Evolutionary conservation across 2,113 vertebrate species (phyloP), one percentile per base, ranked within the genome.

Genomic region (Chaenocephalus aceratus): DNA sequence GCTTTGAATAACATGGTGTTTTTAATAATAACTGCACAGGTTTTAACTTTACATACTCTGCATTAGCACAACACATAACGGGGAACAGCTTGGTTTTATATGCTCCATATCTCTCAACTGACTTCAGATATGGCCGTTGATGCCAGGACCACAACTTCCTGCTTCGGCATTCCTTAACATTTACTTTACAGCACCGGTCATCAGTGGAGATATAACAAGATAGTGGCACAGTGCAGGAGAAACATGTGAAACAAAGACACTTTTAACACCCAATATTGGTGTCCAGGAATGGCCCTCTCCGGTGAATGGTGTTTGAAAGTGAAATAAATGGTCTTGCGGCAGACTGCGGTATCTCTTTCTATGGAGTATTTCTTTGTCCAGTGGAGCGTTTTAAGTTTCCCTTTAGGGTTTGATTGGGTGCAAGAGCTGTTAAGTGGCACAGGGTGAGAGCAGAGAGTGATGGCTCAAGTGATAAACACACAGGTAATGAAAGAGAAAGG

Each of bases 401-500:
- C 88, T 79, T 79, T 18, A 30, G 86, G 89, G 77, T 56, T 79
- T 68, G 82, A 88, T 75, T 89, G 85, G 87, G 52, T 80, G 81
- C 64, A 52, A 75, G 52, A 77, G 77, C 79, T 66, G 79, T 75
- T 87, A 77, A 89, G 87, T 77, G 86, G 64, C 88, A 82, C 44
- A n/a, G 36, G 68, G 83, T 58, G 81, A 84, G 75, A 88, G 78
- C 73, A 61, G 41, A 85, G 85, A 88, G 69, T 74, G 76, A 84
- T 69, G 69, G 83, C 80, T 82, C 64, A 77, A 84, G 86, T 79
- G 89, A 91, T 90, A 83, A 88, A 88, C 79, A 84, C 80, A 86
- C 82, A 89, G 74, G 80, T 88, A 90, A 89, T 90, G 83, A 89
- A 90, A 90, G 80, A 75, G 75, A 88, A 75, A 86, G 84, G 84